Evolutionary conservation across 2,888 invertebrate species (phyloP).

Genomic region (Latheticus oryzae): DNA sequence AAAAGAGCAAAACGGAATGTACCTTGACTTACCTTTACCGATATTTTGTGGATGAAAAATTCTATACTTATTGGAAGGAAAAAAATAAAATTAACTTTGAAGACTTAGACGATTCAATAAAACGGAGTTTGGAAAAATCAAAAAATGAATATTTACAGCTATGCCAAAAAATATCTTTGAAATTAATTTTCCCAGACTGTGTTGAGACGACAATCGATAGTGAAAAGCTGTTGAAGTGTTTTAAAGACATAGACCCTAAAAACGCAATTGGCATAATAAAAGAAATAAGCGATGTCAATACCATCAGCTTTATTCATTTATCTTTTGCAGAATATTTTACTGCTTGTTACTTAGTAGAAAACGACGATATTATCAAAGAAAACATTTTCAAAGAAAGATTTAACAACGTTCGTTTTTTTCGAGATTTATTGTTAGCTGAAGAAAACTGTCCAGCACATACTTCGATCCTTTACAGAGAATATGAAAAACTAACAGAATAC

Average conservation of each 20-base stretch:
- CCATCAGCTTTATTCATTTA: not conserved
- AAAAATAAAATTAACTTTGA: not conserved
- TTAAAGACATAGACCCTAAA: no score
- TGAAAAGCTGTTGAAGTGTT: no score
- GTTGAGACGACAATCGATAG: not conserved
- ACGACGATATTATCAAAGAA: no score
- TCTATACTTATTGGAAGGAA: not conserved
- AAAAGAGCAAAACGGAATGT: not conserved
- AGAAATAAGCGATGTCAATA: not conserved
- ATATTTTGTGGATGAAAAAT: constrained; percentile 14
- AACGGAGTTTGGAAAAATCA: not conserved
- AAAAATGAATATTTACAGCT: not conserved
- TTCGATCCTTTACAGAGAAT: constrained; percentile 1
- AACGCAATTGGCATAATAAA: not conserved
- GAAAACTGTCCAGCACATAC: constrained; percentile 1
- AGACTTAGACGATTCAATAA: not conserved
- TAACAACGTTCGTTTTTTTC: constrained; percentile 2
- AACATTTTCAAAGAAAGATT: not conserved
- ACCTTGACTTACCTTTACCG: constrained; percentile 5
- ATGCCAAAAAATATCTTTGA: not conserved
- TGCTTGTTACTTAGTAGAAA: constrained; percentile 1
- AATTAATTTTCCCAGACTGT: not conserved
- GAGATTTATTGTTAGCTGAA: constrained; percentile 9
- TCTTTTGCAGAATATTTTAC: not conserved
- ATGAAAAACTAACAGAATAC: not conserved